These are phyloP conservation scores for Otolemur crassicaudatus DNA, from an alignment of 2,797 vertebrate species.

Conservation along the genomic window DNA sequence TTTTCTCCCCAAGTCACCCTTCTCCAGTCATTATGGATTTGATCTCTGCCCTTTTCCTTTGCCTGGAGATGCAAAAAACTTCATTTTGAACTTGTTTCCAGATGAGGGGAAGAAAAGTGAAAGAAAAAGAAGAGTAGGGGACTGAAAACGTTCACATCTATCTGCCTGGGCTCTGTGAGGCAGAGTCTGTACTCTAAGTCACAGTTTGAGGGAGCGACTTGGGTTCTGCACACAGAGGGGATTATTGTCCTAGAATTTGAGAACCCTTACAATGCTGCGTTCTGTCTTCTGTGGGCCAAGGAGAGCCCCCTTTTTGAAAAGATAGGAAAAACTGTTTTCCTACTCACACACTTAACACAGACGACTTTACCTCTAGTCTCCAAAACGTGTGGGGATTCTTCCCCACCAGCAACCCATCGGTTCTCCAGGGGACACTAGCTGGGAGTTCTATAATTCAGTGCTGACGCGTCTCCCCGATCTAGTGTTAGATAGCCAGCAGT, in stretches of 20 bases:
- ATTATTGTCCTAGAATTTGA: not conserved
- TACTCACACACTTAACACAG: not conserved
- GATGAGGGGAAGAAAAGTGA: not conserved
- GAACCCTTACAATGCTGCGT: not conserved
- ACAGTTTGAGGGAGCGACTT: not conserved
- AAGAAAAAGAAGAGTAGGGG: not conserved
- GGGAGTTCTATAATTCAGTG: not conserved
- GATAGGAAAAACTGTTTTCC: not conserved
- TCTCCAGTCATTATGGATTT: not conserved
- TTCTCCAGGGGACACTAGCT: not conserved
- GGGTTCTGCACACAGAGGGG: no score
- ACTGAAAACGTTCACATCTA: not conserved
- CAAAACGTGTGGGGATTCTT: not conserved
- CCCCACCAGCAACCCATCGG: not conserved
- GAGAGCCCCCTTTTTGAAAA: not conserved
- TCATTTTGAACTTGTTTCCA: not conserved
- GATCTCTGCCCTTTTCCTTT: not conserved
- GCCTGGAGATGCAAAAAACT: not conserved
- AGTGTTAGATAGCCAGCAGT: not conserved
- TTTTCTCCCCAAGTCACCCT: not conserved
- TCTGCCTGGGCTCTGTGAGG: not conserved
- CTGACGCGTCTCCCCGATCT: not conserved
- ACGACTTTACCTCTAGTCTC: not conserved
- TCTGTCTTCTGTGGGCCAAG: not conserved
- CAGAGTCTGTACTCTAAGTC: not conserved